Evolutionary conservation across 1,140 invertebrate species (phyloP).

Genomic region (Cephus cinctus): DNA sequence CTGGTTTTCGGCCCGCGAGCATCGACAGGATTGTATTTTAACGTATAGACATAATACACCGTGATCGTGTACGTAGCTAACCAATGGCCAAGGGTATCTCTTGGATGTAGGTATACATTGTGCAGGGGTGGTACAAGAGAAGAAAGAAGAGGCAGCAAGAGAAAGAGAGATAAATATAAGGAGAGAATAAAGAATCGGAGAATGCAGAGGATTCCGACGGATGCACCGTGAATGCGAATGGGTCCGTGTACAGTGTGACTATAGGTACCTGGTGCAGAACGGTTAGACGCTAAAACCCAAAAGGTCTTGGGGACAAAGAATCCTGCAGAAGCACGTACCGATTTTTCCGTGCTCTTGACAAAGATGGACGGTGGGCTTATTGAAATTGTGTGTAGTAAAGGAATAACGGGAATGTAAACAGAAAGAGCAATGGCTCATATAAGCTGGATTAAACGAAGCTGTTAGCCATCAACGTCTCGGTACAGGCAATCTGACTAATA

Average conservation of each 20-base stretch:
- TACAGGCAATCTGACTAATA: conserved; percentile 5
- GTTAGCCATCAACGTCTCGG: conserved; percentile 10
- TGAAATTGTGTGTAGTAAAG: too few species aligned
- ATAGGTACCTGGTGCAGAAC: conserved; percentile 13
- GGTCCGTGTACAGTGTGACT: conserved; percentile 1
- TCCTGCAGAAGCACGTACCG: too few species aligned
- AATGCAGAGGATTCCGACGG: conserved; percentile 5
- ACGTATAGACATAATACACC: too few species aligned
- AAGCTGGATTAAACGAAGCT: too few species aligned
- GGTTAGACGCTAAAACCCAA: conserved; percentile 13
- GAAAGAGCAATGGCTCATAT: too few species aligned
- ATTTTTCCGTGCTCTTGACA: too few species aligned
- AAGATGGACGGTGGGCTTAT: too few species aligned
- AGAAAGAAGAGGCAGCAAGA: conserved; percentile 1
- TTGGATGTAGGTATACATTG: too few species aligned
- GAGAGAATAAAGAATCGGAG: background rate
- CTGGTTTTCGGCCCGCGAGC: conserved; percentile 14
- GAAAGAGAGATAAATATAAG: background rate
- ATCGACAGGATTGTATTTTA: too few species aligned
- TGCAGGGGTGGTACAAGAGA: conserved; percentile 5
- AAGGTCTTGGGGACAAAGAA: conserved; percentile 7
- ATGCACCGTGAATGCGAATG: conserved; percentile 20
- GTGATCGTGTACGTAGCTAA: too few species aligned
- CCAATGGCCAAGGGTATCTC: too few species aligned
- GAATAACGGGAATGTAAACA: too few species aligned